A percentile compares a stretch with the other conserved stretches of the same genome.
Conservation (phyloP, 2,113 vertebrate species). For the Leucopsar rothschildi region DNA sequence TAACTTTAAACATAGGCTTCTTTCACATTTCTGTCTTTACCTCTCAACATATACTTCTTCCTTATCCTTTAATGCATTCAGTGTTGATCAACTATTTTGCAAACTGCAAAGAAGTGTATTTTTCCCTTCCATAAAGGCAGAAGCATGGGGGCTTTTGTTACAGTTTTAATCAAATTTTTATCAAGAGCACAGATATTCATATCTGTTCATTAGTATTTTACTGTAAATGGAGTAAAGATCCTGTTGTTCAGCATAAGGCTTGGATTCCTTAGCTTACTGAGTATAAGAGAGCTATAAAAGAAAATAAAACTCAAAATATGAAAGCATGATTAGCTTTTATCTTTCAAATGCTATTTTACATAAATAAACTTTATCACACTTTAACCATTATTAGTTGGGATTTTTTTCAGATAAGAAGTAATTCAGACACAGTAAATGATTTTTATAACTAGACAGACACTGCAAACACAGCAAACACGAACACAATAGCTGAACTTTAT, state of each 20-base stretch:
- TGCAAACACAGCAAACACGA: neutral
- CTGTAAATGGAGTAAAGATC: neutral
- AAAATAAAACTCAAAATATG: neutral
- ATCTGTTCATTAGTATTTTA: neutral
- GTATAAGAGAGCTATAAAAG: neutral
- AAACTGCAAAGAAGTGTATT: neutral
- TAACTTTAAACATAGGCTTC: neutral
- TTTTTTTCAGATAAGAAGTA: neutral
- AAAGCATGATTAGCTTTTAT: neutral
- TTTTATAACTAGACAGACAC: neutral
- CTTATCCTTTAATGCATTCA: neutral
- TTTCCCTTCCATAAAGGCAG: neutral
- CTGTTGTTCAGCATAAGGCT: neutral
- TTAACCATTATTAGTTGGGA: neutral
- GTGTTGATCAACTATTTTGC: accelerated
- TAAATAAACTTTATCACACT: neutral
- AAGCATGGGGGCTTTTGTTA: neutral
- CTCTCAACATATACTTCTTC: neutral
- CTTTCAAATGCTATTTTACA: neutral
- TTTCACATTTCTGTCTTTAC: neutral
- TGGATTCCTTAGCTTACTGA: neutral
- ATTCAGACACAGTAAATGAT: neutral
- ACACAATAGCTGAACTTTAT: neutral
- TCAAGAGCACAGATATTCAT: neutral
- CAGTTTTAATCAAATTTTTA: neutral